phyloP scores from a whole-genome alignment of 2,797 vertebrate species.

The Brachyrhaphis roseni region DNA sequence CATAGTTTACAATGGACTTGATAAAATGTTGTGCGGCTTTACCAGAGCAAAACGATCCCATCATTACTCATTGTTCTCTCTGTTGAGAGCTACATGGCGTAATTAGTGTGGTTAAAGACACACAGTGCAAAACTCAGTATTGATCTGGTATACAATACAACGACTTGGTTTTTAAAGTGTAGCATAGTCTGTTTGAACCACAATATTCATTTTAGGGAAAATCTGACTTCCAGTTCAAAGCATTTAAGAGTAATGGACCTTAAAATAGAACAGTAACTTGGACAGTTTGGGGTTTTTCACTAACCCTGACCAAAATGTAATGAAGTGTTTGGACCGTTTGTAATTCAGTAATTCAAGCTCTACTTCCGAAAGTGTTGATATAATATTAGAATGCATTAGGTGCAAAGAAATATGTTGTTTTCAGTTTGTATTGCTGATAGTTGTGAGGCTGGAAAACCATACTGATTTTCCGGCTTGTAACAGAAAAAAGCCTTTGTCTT shows the following conservation, averaged over 20 bases:
- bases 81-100: constrained; percentile 40
- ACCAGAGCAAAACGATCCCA: constrained; percentile 59
- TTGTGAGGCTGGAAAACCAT: background rate
- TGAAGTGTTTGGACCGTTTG: background rate
- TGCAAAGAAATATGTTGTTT: background rate
- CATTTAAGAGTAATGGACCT: background rate
- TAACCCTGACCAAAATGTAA: background rate
- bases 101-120: constrained; percentile 62
- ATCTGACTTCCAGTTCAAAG: background rate
- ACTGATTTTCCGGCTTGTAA: background rate
- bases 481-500: background rate
- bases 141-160: constrained; percentile 48
- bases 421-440: background rate
- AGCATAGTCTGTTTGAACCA: constrained; percentile 7
- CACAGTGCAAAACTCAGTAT: constrained; percentile 54
- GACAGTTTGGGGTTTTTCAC: background rate
- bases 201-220: constrained; percentile 4
- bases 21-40: constrained; percentile 58
- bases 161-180: constrained; percentile 36
- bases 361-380: background rate
- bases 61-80: constrained; percentile 46
- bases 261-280: background rate
- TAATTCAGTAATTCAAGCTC: background rate
- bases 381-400: background rate
- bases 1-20: constrained; percentile 60